Evolutionary conservation across 2,888 invertebrate species (phyloP).

Genomic region (Nineta flava): DNA sequence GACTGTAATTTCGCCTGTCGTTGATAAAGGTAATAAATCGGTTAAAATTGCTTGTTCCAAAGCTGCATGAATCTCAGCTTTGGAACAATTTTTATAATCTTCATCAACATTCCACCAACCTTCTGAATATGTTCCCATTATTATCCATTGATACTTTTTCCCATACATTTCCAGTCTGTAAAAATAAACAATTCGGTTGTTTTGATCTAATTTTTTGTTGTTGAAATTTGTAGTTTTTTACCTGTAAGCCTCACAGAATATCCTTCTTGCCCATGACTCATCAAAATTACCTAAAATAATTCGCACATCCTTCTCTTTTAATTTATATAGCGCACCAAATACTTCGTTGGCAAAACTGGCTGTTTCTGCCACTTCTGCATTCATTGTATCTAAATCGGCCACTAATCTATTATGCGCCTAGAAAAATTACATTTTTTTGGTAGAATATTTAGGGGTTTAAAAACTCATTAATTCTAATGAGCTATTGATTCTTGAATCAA

Average conservation of each 20-base stretch:
- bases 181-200: neutral
- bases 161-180: constrained; percentile 72
- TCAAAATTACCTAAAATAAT: constrained; percentile 95
- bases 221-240: neutral
- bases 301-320: constrained; percentile 81
- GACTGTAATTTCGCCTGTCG: constrained; percentile 71
- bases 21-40: constrained; percentile 73
- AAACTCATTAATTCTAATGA: too few relatives aligned
- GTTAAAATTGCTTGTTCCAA: constrained; percentile 79
- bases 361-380: constrained; percentile 71
- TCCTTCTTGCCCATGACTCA: constrained; percentile 78
- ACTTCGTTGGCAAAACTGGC: constrained; percentile 89
- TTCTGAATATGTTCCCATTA: constrained; percentile 72
- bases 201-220: neutral
- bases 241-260: constrained; percentile 75
- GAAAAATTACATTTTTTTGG: constrained; percentile 13
- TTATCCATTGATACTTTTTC: constrained; percentile 86
- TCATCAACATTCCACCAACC: constrained; percentile 53
- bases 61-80: constrained; percentile 57
- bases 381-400: constrained; percentile 66
- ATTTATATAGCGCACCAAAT: constrained; percentile 56
- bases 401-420: constrained; percentile 80
- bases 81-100: constrained; percentile 47
- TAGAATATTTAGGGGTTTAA: too few relatives aligned
- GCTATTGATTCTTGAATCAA: too few relatives aligned